Base-by-base conservation (phyloP, 2,888 invertebrate genomes). In the Unio delphinus region DNA sequence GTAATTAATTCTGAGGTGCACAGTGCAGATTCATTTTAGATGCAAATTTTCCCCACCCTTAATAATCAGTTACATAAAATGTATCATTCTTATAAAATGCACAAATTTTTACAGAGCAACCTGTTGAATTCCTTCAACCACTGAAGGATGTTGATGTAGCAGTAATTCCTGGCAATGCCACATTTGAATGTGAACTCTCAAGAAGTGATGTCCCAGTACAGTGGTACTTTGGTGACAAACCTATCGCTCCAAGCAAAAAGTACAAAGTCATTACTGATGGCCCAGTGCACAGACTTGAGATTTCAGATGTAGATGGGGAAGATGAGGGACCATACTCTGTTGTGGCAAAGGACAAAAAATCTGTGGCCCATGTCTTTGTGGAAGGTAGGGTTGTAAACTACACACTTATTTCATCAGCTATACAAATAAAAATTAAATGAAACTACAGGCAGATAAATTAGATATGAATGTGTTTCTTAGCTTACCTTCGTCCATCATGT, bases 161-260 rank as follows among this genome's bases (percentile, higher is more conserved):
- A 54, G 86, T 86, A 69, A 81, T 86, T 45, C 86, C 86, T 45
- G 79, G 83, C 61, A 86, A 83, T 7, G 86, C 83, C 26, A 80
- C 81, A 15, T 86, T 98, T 80, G 93, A 93, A 6, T 95, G 97
- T 18, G 94, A 96, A 91, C 91, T 98, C 65, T 96, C 96, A 0
- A 93, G 94, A 80, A 93, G 94, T 67, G 93, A 94, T 64, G 73
- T 86, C 15, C 74, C 76, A n/a, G 84, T 81, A 57, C 79, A 81
- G 65, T 88, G 89, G 89, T 96, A 95, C 90, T 97, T 96, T 90
- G 97, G 97, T 88, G 96, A 96, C 0, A 95, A 96, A 87, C 96
- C 96, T 88, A 90, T 98, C 60, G 95, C 95, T 87, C 78, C 85
- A 64, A 78, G 80, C 68, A 82, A 87, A 65, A 88, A 87, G 74